Evolutionary conservation across 2,888 invertebrate species (phyloP).

Genomic region (Stenoptilia bipunctidactyla): DNA sequence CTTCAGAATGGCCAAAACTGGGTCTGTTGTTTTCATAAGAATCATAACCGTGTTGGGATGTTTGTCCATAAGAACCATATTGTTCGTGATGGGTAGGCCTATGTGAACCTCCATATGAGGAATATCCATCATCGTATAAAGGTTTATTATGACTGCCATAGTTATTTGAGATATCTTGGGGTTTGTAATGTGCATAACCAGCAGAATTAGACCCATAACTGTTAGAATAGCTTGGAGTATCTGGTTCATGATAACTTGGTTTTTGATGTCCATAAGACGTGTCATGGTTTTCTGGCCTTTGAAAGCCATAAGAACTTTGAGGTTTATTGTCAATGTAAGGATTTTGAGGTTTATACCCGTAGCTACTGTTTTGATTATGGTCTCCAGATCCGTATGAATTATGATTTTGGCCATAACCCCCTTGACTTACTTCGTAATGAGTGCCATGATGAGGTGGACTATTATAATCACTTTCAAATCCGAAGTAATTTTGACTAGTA

Average conservation of each 20-base stretch:
- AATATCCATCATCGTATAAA: background rate
- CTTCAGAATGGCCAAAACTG: constrained; percentile 13
- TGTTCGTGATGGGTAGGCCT: constrained; percentile 12
- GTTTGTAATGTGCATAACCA: constrained; percentile 12
- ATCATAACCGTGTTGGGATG: background rate
- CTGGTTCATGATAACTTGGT: background rate
- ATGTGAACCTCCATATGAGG: background rate
- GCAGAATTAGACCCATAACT: background rate
- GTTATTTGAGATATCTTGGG: constrained; percentile 2
- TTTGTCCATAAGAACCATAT: constrained; percentile 12
- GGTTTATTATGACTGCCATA: constrained; percentile 5
- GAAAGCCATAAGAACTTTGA: background rate
- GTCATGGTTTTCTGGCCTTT: background rate
- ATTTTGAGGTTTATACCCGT: constrained; percentile 1
- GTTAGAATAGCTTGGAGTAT: background rate
- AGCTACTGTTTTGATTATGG: background rate
- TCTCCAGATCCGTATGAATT: background rate
- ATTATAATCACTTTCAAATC: constrained; percentile 20
- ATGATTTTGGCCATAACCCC: constrained; percentile 16
- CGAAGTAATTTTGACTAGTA: constrained; percentile 21
- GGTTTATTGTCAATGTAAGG: background rate
- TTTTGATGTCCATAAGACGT: background rate
- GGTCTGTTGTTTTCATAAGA: constrained; percentile 9
- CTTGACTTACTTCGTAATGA: too few species aligned
- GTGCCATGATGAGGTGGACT: constrained; percentile 13